Evolutionary conservation across 2,113 vertebrate species (phyloP), one percentile per base, ranked within the genome.

Genomic region (Siniperca knerii): DNA sequence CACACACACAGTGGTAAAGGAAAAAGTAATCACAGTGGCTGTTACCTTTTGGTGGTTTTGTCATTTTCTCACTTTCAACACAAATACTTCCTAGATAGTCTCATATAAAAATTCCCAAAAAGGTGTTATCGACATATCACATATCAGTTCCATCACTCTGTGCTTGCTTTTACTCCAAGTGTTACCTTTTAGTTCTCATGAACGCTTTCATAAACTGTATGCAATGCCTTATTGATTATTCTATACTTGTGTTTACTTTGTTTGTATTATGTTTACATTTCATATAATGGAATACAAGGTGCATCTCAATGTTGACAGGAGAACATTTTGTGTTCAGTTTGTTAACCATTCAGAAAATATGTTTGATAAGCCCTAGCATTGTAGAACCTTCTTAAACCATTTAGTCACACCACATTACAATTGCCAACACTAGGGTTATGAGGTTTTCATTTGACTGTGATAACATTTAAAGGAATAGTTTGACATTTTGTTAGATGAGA

Each of bases 51-150:
- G 46, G 40, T 44, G 54, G n/a, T 75, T 85, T 82, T 85, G 42
- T 75, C 21, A 72, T 48, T 81, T 86, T 69, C 18, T 77, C 33
- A 50, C 16, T 77, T 81, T 83, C 18, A 55, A 62, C n/a, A 65
- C 23, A 35, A 50, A 82, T 48, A 82, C 9, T 12, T 48, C 50
- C 9, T 5, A 33, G 33, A 69, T 18, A 75, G 44, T 21, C 25
- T 18, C 18, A 57, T 15, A 73, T 40, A 68, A 74, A 78, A 77
- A 71, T 23, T 16, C 20, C 15, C 23, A 3, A 21, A n/a, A 44
- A 23, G 12, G 20, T 11, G 35, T 40, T 42, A 64, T 13, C 2
- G 1, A 58, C 25, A 21, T 20, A 37, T 71, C 42, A 33, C 29
- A 62, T 29, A 29, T 46, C 10, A 35, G 29, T 76, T 29, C 1